Evolutionary conservation across 2,888 invertebrate genomes (phyloP), one percentile per base, ranked within the genome.

Genomic region (Nomada lathburiana): DNA sequence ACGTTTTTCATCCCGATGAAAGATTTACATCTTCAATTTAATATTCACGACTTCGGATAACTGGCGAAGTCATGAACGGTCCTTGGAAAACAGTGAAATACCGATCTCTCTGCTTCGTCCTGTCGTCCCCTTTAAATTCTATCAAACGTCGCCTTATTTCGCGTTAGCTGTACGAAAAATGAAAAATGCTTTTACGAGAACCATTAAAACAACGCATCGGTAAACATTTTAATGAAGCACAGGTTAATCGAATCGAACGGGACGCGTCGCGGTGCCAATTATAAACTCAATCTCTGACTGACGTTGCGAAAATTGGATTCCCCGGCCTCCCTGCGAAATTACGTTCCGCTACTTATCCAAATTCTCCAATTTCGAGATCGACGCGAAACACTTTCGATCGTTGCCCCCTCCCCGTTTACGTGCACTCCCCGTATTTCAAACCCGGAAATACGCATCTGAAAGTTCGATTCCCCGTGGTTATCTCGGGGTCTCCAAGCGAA

Each of bases 261-360:
- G 78, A 52, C 53, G 36, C 53, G 65, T 64, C 64, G 55, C 64
- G 50, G 26, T 73, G 65, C 73, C 73, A 81, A 81, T 81, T 81
- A 81, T 81, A 79, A 81, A 81, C 78, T 73, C 81, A 65, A 81
- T 79, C 69, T 81, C 73, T 69, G 53, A 72, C 78, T 78, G 79
- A 73, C 81, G 79, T 79, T 55, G 63, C 69, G 81, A 81, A 81
- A 81, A 81, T 81, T 79, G 79, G 69, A 74, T 81, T 65, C 26
- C 53, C 73, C 26, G 1, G 47, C 73, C 55, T 36, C 42, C 52
- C 65, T n/a, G 60, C 52, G 18, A 69, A 81, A 74, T 74, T 65
- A 64, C 73, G 36, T 47, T 26, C 16, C 69, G 76, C 52, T 80
- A 77, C 76, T 80, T 77, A 77, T 80, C 67, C 70, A 71, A 67